Percentiles rank a stretch among this genome's conserved stretches.
phyloP scores from a whole-genome alignment of 2,113 vertebrate genomes.

The Vulpes vulpes region DNA sequence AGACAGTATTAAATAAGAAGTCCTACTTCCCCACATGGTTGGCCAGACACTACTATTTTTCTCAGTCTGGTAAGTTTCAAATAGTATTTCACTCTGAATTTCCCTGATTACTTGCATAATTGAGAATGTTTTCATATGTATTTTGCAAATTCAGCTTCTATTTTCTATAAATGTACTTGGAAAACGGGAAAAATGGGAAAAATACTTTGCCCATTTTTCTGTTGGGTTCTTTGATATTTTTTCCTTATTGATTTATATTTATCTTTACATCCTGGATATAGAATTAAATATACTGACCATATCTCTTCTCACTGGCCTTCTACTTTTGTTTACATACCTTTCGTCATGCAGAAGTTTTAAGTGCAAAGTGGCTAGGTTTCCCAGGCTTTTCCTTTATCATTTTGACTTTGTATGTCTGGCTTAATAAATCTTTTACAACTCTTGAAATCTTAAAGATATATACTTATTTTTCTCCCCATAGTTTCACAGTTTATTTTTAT shows the following conservation, averaged over 20 bases:
- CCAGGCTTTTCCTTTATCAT: neutral
- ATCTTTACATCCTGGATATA: neutral
- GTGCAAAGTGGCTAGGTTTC: neutral
- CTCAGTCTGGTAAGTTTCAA: neutral
- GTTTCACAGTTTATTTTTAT: neutral
- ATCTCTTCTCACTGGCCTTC: neutral
- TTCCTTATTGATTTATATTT: neutral
- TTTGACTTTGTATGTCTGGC: neutral
- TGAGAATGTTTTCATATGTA: neutral
- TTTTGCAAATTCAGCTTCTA: neutral
- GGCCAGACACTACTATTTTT: neutral
- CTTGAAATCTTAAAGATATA: neutral
- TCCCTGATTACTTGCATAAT: neutral
- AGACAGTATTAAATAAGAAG: neutral
- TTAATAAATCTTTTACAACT: neutral
- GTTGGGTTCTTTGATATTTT: slow-evolving; percentile 3
- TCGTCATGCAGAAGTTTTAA: neutral
- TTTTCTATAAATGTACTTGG: neutral
- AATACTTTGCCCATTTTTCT: neutral
- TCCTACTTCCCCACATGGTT: neutral
- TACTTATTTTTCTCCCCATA: neutral
- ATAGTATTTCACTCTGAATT: neutral
- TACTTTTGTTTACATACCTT: neutral
- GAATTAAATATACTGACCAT: neutral
- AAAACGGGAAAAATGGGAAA: neutral